Conservation (phyloP, 2,113 vertebrate species). For the Onychorhynchus coronatus region DNA sequence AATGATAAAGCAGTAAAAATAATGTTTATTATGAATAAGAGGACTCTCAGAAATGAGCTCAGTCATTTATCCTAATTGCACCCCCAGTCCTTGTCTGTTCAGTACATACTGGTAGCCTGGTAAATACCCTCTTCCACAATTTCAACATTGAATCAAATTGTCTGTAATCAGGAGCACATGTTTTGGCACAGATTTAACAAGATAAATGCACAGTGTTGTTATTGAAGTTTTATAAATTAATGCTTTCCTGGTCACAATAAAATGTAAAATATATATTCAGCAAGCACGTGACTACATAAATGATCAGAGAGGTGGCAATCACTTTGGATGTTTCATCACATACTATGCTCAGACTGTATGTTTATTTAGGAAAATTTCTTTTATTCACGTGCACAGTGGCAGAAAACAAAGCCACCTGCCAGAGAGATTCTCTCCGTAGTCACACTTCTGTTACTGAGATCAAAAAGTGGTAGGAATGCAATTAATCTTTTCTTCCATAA, state of each 20-base stretch:
- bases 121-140: background rate
- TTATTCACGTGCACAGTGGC: background rate
- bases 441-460: background rate
- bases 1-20: background rate
- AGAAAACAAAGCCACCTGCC: background rate
- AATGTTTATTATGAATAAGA: background rate
- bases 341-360: no score
- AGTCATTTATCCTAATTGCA: background rate
- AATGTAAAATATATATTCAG: background rate
- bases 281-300: background rate
- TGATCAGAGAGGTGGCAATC: background rate
- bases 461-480: background rate
- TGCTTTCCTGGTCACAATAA: background rate
- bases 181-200: slow-evolving; percentile 30
- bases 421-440: background rate
- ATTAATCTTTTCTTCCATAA: background rate
- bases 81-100: background rate
- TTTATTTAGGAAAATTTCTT: background rate
- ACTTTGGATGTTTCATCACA: background rate
- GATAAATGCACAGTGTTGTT: background rate
- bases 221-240: background rate
- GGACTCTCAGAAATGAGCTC: background rate
- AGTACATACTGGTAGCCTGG: background rate
- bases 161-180: background rate
- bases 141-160: background rate